These are phyloP conservation scores for Zelostemma sp. DNA, from an alignment of 1,140 invertebrate species.

Conservation along the genomic window DNA sequence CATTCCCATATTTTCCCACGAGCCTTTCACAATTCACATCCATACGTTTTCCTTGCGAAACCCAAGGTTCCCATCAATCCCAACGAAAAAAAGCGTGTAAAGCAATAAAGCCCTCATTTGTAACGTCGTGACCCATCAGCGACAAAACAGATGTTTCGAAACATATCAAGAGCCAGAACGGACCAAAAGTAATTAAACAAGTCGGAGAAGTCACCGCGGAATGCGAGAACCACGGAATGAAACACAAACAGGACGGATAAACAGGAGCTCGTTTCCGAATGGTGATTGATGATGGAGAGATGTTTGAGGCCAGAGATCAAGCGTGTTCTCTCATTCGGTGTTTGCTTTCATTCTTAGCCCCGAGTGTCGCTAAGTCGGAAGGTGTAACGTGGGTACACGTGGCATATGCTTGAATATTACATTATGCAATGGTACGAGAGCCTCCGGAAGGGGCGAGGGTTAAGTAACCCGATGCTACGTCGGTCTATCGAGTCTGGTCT, in stretches of 20 bases:
- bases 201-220: neutral
- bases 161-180: too few species aligned
- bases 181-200: too few species aligned
- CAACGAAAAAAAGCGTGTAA: too few species aligned
- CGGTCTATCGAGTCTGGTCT: slow-evolving; percentile 6
- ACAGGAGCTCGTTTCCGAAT: neutral
- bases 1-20: too few species aligned
- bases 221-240: neutral
- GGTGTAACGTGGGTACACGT: slow-evolving; percentile 18
- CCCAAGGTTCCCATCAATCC: too few species aligned
- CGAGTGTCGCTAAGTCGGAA: slow-evolving; percentile 35
- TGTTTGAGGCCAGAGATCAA: slow-evolving; percentile 9
- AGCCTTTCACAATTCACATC: too few species aligned
- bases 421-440: slow-evolving; percentile 32
- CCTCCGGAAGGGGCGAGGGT: slow-evolving; percentile 21
- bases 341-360: slow-evolving; percentile 43
- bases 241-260: neutral
- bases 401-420: slow-evolving; percentile 15
- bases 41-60: too few species aligned
- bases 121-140: too few species aligned
- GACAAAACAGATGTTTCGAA: too few species aligned
- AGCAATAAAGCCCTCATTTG: too few species aligned
- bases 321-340: neutral
- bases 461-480: slow-evolving; percentile 30
- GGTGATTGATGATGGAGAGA: slow-evolving; percentile 40